Evolutionary conservation across 1,140 invertebrate species (phyloP), one percentile per base, ranked within the genome.

Genomic region (Tetragnatha versicolor): DNA sequence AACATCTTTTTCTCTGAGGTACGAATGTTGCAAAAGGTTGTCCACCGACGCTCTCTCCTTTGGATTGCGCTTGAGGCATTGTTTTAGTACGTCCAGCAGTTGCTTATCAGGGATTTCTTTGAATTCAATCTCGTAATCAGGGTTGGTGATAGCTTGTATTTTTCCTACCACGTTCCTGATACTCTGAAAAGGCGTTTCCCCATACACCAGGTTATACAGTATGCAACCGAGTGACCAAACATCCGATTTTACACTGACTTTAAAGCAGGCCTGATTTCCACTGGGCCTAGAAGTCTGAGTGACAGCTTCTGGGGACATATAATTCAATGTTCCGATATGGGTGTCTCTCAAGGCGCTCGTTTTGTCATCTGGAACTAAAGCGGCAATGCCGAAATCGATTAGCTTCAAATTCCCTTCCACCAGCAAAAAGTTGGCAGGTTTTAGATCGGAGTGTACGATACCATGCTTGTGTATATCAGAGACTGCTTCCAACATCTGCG

Each of bases 371-470:
- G 94, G 91, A 61, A 99, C 89, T 61, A 91, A 91, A 58, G 94
- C 94, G n/a, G 97, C 93, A 82, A 99, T 99, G 27, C 97, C 97
- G 88, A 99, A 99, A 87, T 99, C 97, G 80, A 99, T 99, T 27
- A 99, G 87, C 87, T 98, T 99, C 4, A 99, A 85, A 58, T 91
- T 89, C 3, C 93, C 94, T 76, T 90, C 89, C 27, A 96, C 94
- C 82, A 97, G 87, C 12, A 99, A 88, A 87, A 99, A 99, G 87
- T 99, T 99, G 1, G 95, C 95, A 12, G 97, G 97, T 86, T 99
- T 99, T 72, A 99, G 87, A 86, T 99, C 97, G 0, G 94, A 94
- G 88, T 98, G 97, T 75, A 98, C 94, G 14, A 98, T 93, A 93
- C 94, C 94, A 87, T 93, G 90, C 82, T 92, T 88, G 83, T 99